Conservation (phyloP, 2,113 vertebrate genomes). For the Shinisaurus crocodilurus region DNA sequence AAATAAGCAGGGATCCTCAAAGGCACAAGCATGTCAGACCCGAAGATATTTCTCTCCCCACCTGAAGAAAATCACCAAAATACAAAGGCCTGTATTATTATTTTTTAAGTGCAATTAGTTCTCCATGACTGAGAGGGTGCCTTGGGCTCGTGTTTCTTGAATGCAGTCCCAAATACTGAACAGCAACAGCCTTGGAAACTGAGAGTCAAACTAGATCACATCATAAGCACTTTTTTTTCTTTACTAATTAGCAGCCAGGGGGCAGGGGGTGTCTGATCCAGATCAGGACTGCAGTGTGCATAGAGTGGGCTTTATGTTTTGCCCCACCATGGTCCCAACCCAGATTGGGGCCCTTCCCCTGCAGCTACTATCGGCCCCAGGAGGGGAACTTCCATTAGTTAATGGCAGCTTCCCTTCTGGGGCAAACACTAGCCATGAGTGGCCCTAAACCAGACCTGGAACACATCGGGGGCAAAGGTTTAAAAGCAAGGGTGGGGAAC, state of each 20-base stretch:
- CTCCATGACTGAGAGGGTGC: not conserved
- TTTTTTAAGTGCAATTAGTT: not conserved
- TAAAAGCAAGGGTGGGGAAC: not conserved
- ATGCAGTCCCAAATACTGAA: not conserved
- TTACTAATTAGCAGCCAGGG: not conserved
- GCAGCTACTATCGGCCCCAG: not conserved
- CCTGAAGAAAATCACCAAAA: not conserved
- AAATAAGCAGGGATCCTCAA: constrained; percentile 14
- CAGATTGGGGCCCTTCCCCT: not conserved
- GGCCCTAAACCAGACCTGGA: not conserved
- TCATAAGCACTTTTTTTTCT: not conserved
- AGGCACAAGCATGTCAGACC: not conserved
- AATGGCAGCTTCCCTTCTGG: not conserved
- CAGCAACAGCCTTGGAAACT: not conserved
- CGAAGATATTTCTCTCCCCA: not conserved
- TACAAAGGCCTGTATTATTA: not conserved
- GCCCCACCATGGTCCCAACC: not conserved
- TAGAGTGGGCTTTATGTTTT: not conserved
- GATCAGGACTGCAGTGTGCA: not conserved
- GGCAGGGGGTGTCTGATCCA: not conserved
- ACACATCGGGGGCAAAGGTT: not conserved
- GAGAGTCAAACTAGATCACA: not conserved
- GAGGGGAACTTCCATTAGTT: no score
- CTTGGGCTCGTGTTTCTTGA: not conserved
- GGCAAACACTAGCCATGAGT: not conserved